Conservation (phyloP, 2,888 invertebrate genomes). For the Spilosoma lubricipeda region DNA sequence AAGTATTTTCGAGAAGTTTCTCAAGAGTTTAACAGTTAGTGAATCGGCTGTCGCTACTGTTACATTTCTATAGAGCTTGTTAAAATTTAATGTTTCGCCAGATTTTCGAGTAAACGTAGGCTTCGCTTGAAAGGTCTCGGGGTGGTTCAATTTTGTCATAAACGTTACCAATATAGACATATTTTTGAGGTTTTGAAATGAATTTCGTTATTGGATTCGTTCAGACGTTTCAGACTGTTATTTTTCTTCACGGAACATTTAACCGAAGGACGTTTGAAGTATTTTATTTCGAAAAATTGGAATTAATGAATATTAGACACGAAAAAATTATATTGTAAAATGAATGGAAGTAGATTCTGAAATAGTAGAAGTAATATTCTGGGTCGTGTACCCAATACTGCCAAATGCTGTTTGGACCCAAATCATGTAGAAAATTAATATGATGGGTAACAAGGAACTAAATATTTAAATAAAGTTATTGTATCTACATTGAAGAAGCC, state of each 20-base stretch:
- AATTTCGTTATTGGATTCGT: not conserved
- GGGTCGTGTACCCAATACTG: too few relatives aligned
- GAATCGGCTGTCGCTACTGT: slow-evolving; percentile 28
- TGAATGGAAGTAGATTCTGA: not conserved
- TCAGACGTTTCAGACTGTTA: not conserved
- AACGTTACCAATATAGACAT: not conserved
- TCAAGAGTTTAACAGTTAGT: slow-evolving; percentile 26
- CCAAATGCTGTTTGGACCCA: too few relatives aligned
- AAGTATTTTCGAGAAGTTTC: slow-evolving; percentile 32
- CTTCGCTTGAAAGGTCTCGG: slow-evolving; percentile 9
- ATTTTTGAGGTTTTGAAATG: not conserved
- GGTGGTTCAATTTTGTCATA: slow-evolving; percentile 7
- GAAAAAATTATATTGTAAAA: not conserved
- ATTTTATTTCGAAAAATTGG: not conserved
- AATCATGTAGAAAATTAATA: too few relatives aligned
- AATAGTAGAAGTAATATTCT: not conserved
- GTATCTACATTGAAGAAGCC: too few relatives aligned
- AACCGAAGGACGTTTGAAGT: not conserved
- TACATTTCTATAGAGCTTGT: slow-evolving; percentile 27
- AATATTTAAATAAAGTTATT: too few relatives aligned
- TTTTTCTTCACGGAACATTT: not conserved
- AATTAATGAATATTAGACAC: not conserved
- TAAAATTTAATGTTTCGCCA: slow-evolving; percentile 19
- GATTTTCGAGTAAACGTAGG: slow-evolving; percentile 13
- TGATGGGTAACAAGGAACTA: too few relatives aligned